Conservation (phyloP, 2,888 invertebrate genomes). For the Anaspis maculata region DNA sequence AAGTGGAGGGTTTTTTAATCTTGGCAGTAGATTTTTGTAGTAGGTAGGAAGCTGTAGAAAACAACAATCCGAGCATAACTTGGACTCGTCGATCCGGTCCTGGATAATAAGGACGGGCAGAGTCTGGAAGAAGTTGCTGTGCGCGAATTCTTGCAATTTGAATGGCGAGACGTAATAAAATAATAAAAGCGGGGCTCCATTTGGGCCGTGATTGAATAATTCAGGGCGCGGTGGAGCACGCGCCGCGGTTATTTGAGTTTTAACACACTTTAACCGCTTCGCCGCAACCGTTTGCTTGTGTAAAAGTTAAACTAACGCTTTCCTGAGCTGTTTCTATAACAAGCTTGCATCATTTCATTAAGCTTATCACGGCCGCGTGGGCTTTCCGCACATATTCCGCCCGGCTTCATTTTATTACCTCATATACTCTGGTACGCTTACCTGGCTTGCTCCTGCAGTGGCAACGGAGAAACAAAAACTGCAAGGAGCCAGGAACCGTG, state of each 20-base stretch:
- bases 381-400: no score
- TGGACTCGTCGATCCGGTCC: no score
- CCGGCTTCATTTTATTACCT: no score
- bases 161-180: slow-evolving; percentile 32
- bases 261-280: slow-evolving; percentile 27
- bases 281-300: slow-evolving; percentile 16
- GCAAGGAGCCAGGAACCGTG: no score
- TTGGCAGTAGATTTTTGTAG: no score
- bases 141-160: slow-evolving; percentile 26
- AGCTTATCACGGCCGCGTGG: slow-evolving; percentile 3
- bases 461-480: no score
- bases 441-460: no score
- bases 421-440: no score
- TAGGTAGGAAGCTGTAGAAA: no score
- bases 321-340: slow-evolving; percentile 11
- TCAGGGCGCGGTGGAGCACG: slow-evolving; percentile 26
- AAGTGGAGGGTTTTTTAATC: no score
- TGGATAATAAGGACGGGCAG: no score
- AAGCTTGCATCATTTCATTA: slow-evolving; percentile 7
- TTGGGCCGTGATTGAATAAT: slow-evolving; percentile 30
- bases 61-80: no score
- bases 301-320: slow-evolving; percentile 21
- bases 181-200: slow-evolving; percentile 29
- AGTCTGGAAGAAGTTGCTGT: slow-evolving; percentile 23
- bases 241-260: slow-evolving; percentile 28